Conservation (phyloP, 1,140 invertebrate genomes). For the Harpegnathos saltator region DNA sequence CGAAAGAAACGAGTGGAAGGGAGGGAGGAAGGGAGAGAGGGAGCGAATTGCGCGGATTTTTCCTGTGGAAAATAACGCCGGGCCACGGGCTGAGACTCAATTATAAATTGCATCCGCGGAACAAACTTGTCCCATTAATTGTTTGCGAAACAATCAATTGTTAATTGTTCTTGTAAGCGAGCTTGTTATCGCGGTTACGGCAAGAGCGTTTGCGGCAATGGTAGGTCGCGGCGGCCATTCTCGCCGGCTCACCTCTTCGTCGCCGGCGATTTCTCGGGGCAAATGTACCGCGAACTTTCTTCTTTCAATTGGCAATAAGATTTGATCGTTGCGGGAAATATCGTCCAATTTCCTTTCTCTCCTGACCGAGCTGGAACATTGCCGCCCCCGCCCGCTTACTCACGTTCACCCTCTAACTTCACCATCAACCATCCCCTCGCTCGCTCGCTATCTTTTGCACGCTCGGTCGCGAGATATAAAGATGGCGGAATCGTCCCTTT, state of each 20-base stretch:
- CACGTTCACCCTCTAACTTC: slow-evolving; percentile 65
- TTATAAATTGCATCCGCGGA: neutral
- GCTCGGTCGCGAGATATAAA: slow-evolving; percentile 54
- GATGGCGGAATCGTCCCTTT: slow-evolving; percentile 42
- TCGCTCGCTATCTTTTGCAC: slow-evolving; percentile 47
- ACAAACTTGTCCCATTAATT: slow-evolving; percentile 20
- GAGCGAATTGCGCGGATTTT: slow-evolving; percentile 15
- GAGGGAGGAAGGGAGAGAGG: no score
- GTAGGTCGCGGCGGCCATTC: slow-evolving; percentile 70
- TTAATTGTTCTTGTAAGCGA: slow-evolving; percentile 26
- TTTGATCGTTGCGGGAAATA: slow-evolving; percentile 85
- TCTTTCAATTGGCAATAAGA: slow-evolving; percentile 85
- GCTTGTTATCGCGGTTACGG: slow-evolving; percentile 41
- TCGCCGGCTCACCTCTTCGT: slow-evolving; percentile 69
- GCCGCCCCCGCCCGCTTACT: slow-evolving; percentile 62
- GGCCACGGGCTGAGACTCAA: neutral
- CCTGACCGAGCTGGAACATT: slow-evolving; percentile 64
- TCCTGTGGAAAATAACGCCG: neutral
- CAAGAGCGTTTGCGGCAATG: slow-evolving; percentile 63
- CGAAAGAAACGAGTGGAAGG: no score
- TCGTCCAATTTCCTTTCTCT: slow-evolving; percentile 84
- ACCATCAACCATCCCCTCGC: slow-evolving; percentile 59
- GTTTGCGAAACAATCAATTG: slow-evolving; percentile 13
- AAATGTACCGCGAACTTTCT: slow-evolving; percentile 84
- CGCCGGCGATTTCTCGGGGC: slow-evolving; percentile 77